Evolutionary conservation across 2,113 vertebrate genomes (phyloP).

Genomic region (Climacteris rufus): DNA sequence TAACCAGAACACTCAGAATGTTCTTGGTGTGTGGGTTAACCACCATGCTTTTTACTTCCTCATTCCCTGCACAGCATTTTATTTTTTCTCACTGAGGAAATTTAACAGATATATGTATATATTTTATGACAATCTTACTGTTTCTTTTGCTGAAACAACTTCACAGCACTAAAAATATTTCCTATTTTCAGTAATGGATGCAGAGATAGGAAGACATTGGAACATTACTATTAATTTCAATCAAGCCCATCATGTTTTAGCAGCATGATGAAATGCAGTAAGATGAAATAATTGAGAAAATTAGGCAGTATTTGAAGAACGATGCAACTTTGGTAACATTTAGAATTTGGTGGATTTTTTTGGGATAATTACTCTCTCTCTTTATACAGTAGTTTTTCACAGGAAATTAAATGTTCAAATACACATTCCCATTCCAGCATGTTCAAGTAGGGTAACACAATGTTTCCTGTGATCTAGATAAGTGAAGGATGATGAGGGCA

Average conservation of each 20-base stretch:
- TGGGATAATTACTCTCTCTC: background rate
- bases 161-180: background rate
- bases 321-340: background rate
- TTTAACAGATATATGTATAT: background rate
- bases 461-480: background rate
- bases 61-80: background rate
- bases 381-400: background rate
- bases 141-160: background rate
- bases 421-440: background rate
- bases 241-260: background rate
- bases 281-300: background rate
- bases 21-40: conserved; percentile 24
- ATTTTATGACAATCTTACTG: background rate
- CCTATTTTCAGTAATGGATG: background rate
- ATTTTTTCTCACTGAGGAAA: background rate
- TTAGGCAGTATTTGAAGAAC: background rate
- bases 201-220: background rate
- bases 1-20: background rate
- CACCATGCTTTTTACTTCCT: background rate
- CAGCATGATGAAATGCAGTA: background rate
- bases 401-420: background rate
- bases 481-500: background rate
- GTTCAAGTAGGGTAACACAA: background rate
- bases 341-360: background rate
- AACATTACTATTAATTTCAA: background rate